Percentiles rank a stretch among this genome's conserved stretches.
Conservation (phyloP, 2,797 vertebrate genomes). For the Poeciliopsis infans region DNA sequence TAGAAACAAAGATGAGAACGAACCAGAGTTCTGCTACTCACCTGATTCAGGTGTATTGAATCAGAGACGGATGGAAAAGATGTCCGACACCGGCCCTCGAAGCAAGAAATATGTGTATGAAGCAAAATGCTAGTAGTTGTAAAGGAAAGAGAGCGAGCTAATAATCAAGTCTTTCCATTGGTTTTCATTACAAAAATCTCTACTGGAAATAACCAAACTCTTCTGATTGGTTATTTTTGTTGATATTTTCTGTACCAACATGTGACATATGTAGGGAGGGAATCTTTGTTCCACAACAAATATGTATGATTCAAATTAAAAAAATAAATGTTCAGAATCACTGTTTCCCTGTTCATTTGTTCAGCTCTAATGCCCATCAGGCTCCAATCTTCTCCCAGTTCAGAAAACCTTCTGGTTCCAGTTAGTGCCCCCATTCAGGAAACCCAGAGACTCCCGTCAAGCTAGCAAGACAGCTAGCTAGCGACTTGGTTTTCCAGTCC, state of each 20-base stretch:
- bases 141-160: not conserved
- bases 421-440: not conserved
- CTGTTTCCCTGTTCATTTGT: not conserved
- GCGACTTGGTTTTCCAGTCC: not conserved
- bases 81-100: not conserved
- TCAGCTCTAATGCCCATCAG: not conserved
- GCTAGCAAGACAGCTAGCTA: not conserved
- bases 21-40: too few species aligned
- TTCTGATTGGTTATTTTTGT: not conserved
- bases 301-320: conserved; percentile 5
- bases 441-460: not conserved
- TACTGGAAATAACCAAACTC: not conserved
- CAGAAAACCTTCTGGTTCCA: conserved; percentile 6
- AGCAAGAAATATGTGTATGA: not conserved
- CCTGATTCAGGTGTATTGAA: too few species aligned
- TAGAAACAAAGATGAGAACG: too few species aligned
- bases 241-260: not conserved
- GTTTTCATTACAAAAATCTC: not conserved
- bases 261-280: not conserved
- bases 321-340: not conserved
- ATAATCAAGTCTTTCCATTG: not conserved
- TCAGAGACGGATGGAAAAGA: too few species aligned
- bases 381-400: conserved; percentile 10
- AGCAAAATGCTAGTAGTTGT: not conserved
- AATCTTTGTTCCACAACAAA: not conserved